These are phyloP conservation scores for Acleris holmiana DNA, from an alignment of 2,888 invertebrate species.

Conservation along the genomic window DNA sequence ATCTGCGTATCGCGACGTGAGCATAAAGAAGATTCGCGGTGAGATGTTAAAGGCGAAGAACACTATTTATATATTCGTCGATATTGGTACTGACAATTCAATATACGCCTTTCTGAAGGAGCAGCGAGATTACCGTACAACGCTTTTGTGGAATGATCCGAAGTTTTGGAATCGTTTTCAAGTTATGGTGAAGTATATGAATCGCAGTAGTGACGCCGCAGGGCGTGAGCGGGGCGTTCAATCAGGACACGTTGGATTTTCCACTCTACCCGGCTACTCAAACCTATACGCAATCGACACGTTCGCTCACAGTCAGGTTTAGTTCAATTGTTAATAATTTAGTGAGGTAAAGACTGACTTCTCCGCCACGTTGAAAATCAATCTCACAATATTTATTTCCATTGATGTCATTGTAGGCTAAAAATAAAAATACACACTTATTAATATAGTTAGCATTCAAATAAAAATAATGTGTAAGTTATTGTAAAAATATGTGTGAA, in stretches of 20 bases:
- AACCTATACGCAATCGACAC: constrained; percentile 56
- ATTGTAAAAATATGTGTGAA: constrained; percentile 53
- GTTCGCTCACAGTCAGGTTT: constrained; percentile 69
- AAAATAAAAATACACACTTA: constrained; percentile 26
- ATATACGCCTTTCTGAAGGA: constrained; percentile 74
- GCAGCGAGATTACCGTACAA: constrained; percentile 63
- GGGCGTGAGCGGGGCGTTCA: neutral
- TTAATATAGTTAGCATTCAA: constrained; percentile 36
- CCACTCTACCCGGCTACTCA: constrained; percentile 57
- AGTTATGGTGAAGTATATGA: constrained; percentile 49
- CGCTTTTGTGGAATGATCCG: constrained; percentile 70
- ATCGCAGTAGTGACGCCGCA: constrained; percentile 33
- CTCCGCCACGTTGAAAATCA: constrained; percentile 58
- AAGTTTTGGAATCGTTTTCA: constrained; percentile 68
- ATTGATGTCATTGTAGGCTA: constrained; percentile 31
- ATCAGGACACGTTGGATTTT: constrained; percentile 40
- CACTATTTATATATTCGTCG: constrained; percentile 69
- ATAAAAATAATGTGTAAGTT: constrained; percentile 40
- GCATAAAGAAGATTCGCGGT: constrained; percentile 73
- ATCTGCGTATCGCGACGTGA: constrained; percentile 69
- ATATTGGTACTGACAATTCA: constrained; percentile 73
- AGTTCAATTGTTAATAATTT: constrained; percentile 61
- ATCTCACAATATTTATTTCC: constrained; percentile 46
- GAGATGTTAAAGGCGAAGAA: constrained; percentile 70
- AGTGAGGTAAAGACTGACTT: constrained; percentile 82